These are phyloP conservation scores for Festucalex cinctus DNA, from an alignment of 2,113 vertebrate genomes.

Conservation along the genomic window DNA sequence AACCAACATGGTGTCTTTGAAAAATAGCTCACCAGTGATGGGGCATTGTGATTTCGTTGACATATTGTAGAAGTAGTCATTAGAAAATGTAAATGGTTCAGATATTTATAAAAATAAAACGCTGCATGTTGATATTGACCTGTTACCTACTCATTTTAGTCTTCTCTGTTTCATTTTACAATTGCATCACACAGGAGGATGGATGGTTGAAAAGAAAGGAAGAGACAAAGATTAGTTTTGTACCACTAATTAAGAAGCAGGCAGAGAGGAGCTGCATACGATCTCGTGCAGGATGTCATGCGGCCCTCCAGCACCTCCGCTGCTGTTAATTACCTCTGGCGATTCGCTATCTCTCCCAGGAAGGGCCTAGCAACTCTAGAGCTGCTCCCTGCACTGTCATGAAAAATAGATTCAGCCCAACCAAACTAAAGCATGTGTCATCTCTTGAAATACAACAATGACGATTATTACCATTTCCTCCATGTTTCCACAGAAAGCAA, in stretches of 20 bases:
- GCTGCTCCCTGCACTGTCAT: constrained; percentile 45
- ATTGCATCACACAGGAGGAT: constrained; percentile 45
- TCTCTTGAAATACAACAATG: constrained; percentile 21
- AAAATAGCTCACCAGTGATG: no score
- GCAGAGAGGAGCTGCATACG: constrained; percentile 48
- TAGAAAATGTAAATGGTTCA: no score
- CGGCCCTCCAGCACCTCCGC: constrained; percentile 50
- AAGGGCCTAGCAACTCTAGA: constrained; percentile 43
- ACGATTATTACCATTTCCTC: constrained; percentile 1
- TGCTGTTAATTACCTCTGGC: constrained; percentile 61
- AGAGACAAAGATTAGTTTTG: constrained; percentile 61
- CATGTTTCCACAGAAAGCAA: neutral
- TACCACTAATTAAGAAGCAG: constrained; percentile 65
- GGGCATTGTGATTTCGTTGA: no score
- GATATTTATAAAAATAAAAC: no score
- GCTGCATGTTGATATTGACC: no score
- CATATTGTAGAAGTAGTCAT: no score
- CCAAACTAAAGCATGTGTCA: constrained; percentile 16
- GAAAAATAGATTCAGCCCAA: constrained; percentile 35
- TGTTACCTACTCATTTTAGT: constrained; percentile 35
- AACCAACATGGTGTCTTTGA: no score
- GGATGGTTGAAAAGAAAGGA: constrained; percentile 48
- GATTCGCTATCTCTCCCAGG: constrained; percentile 48
- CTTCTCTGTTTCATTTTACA: constrained; percentile 42
- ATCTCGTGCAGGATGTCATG: constrained; percentile 51